phyloP scores from a whole-genome alignment of 2,797 vertebrate species.

The Clarias fuscus region DNA sequence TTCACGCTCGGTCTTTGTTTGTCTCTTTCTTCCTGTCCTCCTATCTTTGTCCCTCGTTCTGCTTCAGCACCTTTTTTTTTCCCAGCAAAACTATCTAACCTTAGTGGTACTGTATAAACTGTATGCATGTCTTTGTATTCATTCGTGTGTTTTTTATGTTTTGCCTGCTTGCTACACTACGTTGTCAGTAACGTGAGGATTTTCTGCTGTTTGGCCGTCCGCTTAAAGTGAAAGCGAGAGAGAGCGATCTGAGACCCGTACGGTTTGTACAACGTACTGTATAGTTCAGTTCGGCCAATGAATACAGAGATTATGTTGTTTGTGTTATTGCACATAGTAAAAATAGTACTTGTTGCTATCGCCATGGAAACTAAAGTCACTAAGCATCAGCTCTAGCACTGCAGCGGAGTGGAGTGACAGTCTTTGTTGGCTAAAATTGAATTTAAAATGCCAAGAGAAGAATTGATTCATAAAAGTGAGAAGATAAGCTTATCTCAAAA shows the following conservation, averaged over 20 bases:
- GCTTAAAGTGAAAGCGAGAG: neutral
- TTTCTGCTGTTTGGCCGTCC: neutral
- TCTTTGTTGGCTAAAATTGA: neutral
- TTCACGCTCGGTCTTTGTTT: constrained; percentile 35
- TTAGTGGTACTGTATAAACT: neutral
- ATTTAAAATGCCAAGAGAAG: neutral
- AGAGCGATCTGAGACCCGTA: neutral
- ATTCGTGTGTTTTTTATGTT: neutral
- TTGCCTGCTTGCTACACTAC: neutral
- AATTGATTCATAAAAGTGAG: neutral
- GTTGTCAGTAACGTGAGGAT: neutral
- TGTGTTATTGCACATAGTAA: neutral
- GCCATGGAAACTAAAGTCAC: constrained; percentile 12
- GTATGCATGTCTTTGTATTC: neutral
- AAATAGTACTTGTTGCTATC: neutral
- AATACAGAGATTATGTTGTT: neutral
- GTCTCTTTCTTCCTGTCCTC: constrained; percentile 17
- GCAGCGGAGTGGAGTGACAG: neutral
- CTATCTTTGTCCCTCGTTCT: constrained; percentile 6
- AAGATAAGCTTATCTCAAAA: neutral
- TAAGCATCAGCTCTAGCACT: constrained; percentile 11
- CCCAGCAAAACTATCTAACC: neutral
- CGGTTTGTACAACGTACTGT: neutral
- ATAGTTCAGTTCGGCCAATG: neutral
- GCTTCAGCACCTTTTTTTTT: neutral